A percentile compares a stretch with the other conserved stretches of the same genome.
Conservation (phyloP, 2,888 invertebrate genomes). For the Lasioglossum calceatum region DNA sequence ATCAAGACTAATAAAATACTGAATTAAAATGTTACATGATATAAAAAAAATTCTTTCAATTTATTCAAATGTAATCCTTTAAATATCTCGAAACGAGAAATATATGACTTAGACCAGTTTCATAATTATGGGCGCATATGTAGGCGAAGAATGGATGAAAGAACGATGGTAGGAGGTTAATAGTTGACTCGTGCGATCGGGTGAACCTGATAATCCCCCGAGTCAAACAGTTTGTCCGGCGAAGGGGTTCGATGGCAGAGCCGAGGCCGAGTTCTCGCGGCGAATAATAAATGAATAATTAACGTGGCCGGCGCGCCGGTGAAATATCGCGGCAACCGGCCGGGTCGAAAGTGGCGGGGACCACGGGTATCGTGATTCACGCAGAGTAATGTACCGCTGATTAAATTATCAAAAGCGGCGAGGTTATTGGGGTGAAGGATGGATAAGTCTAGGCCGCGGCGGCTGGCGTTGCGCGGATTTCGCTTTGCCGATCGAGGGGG, state of each 20-base stretch:
- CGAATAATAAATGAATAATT: constrained; percentile 20
- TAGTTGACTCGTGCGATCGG: not conserved
- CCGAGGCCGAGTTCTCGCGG: not conserved
- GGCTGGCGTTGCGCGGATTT: constrained; percentile 38
- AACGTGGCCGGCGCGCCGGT: not conserved
- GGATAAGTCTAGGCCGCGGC: constrained; percentile 46
- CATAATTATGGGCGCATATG: no score
- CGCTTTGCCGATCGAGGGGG: constrained; percentile 38
- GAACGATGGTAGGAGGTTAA: not conserved
- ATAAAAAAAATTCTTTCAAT: no score
- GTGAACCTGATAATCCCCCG: not conserved
- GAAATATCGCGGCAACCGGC: constrained; percentile 24
- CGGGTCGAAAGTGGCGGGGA: constrained; percentile 23
- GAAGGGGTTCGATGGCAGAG: not conserved
- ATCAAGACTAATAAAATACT: no score
- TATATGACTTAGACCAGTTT: no score
- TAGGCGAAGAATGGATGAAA: not conserved
- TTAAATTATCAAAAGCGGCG: constrained; percentile 62
- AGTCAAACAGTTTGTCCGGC: not conserved
- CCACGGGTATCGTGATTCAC: constrained; percentile 42
- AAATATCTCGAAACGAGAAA: no score
- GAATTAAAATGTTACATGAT: no score
- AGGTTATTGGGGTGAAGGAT: constrained; percentile 60
- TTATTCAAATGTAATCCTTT: no score
- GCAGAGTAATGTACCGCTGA: constrained; percentile 53